Percentiles rank a stretch among this genome's conserved stretches.
These are phyloP conservation scores for Goniozus legneri DNA, from an alignment of 1,140 invertebrate species.

Conservation along the genomic window DNA sequence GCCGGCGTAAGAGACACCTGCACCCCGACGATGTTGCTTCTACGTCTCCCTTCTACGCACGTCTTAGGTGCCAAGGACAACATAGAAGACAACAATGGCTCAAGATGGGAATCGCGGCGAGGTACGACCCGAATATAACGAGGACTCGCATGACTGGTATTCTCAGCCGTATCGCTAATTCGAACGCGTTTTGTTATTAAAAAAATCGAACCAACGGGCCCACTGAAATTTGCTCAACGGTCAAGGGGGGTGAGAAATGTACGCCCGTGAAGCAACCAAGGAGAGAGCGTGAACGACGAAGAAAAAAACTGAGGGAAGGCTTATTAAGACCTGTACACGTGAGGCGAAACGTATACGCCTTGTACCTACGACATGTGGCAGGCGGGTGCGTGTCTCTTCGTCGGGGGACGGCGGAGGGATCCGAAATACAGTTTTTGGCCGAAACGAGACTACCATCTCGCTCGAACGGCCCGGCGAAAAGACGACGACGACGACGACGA, in stretches of 20 bases:
- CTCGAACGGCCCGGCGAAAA: too few relatives aligned
- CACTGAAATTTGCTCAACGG: too few relatives aligned
- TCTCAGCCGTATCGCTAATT: too few relatives aligned
- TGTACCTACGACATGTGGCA: slow-evolving; percentile 36
- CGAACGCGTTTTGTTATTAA: too few relatives aligned
- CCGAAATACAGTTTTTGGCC: slow-evolving; percentile 30
- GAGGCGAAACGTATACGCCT: slow-evolving; percentile 26
- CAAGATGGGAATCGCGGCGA: too few relatives aligned
- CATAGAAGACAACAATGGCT: too few relatives aligned
- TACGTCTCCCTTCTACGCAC: too few relatives aligned
- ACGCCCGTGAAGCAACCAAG: not conserved
- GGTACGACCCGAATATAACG: too few relatives aligned
- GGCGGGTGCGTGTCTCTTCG: slow-evolving; percentile 17
- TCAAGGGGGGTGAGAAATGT: slow-evolving; percentile 9
- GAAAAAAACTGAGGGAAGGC: slow-evolving; percentile 2
- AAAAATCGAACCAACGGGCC: too few relatives aligned
- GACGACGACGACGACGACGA: not conserved
- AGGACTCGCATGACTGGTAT: too few relatives aligned
- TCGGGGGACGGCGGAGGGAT: slow-evolving; percentile 17
- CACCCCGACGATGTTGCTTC: slow-evolving; percentile 24
- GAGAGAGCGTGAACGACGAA: not conserved
- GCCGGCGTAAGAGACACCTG: slow-evolving; percentile 37
- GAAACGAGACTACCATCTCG: slow-evolving; percentile 25
- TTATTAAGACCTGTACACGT: slow-evolving; percentile 28
- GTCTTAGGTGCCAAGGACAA: too few relatives aligned